Conservation (phyloP, 2,113 vertebrate genomes). For the human (Homo sapiens) region GRCh38 chr11:101555501-101556000, state of each 20-base stretch:
- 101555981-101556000: not conserved
- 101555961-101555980: not conserved
- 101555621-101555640: constrained; percentile 22
- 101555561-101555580: constrained; percentile 42
- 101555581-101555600: not conserved
- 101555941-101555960: not conserved
- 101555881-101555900: not conserved
- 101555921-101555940: not conserved
- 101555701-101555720: not conserved
- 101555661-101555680: constrained; percentile 51
- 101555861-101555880: not conserved
- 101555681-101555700: not conserved
- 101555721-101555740: constrained; percentile 21
- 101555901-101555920: not conserved
- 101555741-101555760: not conserved
- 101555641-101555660: not conserved
- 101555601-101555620: not conserved
- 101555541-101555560: not conserved
- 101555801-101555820: not conserved
- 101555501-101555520: not conserved
- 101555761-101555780: constrained; percentile 30
- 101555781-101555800: constrained; percentile 38
- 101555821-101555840: not conserved
- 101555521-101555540: not conserved
- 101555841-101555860: not conserved